phyloP scores from a whole-genome alignment of 2,797 vertebrate species.

The Dendrocincla tyrannina region DNA sequence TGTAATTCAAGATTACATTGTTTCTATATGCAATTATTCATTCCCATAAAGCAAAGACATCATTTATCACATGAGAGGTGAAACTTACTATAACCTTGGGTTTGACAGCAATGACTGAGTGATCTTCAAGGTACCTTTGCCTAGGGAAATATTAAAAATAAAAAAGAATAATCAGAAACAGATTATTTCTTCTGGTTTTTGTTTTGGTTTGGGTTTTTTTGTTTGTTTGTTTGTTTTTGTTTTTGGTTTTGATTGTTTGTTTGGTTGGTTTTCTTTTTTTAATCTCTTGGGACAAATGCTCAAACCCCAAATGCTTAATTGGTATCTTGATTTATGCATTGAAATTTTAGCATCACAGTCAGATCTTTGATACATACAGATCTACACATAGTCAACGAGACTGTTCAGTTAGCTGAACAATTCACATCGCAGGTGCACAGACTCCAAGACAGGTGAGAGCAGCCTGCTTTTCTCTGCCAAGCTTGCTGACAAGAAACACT shows the following conservation, averaged over 20 bases:
- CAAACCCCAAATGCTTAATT: not conserved
- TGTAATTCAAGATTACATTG: not conserved
- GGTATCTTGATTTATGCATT: not conserved
- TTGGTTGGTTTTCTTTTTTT: not conserved
- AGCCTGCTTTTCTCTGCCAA: not conserved
- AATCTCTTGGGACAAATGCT: not conserved
- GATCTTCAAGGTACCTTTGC: not conserved
- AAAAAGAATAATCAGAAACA: not conserved
- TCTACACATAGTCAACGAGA: not conserved
- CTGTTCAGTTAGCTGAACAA: not conserved
- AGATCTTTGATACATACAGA: not conserved
- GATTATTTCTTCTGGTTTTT: too few species aligned
- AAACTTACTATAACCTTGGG: not conserved
- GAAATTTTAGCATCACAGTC: not conserved
- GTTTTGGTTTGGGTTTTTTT: too few species aligned
- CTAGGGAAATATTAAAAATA: not conserved
- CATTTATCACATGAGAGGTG: not conserved
- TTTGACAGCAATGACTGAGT: not conserved
- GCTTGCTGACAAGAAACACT: not conserved
- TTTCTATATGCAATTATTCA: not conserved
- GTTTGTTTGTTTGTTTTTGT: not conserved
- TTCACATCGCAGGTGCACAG: not conserved
- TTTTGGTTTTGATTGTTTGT: not conserved
- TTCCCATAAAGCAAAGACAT: not conserved
- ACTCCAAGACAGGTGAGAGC: not conserved